phyloP scores from a whole-genome alignment of 2,888 invertebrate genomes.

The Spicauda simplicius region DNA sequence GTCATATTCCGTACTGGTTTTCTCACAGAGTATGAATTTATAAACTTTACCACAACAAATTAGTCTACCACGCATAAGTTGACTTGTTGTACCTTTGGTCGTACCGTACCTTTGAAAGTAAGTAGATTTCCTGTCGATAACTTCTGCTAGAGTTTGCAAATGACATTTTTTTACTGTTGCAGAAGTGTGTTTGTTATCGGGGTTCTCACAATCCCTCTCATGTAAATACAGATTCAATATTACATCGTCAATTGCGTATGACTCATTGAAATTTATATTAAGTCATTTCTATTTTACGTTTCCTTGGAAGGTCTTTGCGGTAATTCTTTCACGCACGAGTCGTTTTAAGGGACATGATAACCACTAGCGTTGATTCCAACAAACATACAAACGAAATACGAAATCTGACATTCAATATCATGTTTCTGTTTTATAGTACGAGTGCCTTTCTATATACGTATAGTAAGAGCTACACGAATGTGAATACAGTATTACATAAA shows the following conservation, averaged over 20 bases:
- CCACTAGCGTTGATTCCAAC: constrained; percentile 15
- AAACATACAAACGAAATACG: constrained; percentile 8
- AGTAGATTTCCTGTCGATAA: too few relatives aligned
- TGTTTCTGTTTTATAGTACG: constrained; percentile 9
- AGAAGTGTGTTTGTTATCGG: too few relatives aligned
- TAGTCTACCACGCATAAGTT: too few relatives aligned
- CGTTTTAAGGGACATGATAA: constrained; percentile 24
- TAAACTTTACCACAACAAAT: too few relatives aligned
- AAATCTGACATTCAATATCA: constrained; percentile 14
- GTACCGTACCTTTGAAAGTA: too few relatives aligned
- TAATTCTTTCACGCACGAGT: constrained; percentile 15
- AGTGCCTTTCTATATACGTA: not conserved
- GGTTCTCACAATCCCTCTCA: too few relatives aligned
- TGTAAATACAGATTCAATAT: not conserved
- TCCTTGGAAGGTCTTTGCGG: constrained; percentile 13
- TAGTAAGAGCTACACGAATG: too few relatives aligned
- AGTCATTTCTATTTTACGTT: not conserved
- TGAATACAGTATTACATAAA: too few relatives aligned
- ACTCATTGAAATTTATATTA: not conserved
- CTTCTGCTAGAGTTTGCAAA: too few relatives aligned
- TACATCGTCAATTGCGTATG: not conserved
- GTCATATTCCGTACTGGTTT: too few relatives aligned
- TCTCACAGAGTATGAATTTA: too few relatives aligned
- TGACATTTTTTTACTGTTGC: not conserved
- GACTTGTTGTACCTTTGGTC: too few relatives aligned